These are phyloP conservation scores for Palythoa caribaeorum DNA, from an alignment of 92 coral and sea anemone genomes.

Conservation along the genomic window DNA sequence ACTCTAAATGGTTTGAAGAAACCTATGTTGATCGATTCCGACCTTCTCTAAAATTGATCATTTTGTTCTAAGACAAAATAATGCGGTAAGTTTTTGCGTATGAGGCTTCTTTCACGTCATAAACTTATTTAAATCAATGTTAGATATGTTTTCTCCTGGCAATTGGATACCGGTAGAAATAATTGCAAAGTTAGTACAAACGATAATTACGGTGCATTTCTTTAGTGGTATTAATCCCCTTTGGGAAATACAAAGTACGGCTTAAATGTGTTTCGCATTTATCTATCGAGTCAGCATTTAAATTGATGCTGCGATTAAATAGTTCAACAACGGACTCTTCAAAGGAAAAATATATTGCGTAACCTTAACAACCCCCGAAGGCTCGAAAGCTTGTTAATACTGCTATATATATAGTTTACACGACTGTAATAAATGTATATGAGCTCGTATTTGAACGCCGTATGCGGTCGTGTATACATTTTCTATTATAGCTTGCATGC, in stretches of 20 bases:
- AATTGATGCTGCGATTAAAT: not conserved
- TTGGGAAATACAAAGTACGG: slow-evolving; percentile 27
- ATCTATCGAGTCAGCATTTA: slow-evolving; percentile 28
- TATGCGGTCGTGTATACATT: slow-evolving; percentile 62
- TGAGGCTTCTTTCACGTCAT: not conserved
- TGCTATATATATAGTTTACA: slow-evolving; percentile 43
- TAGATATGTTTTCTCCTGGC: slow-evolving; percentile 5
- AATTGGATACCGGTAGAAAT: slow-evolving; percentile 41
- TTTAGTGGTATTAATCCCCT: slow-evolving; percentile 23
- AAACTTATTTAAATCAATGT: not conserved
- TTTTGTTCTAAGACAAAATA: not conserved
- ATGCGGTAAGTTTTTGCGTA: not conserved
- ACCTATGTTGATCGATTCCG: slow-evolving; percentile 17
- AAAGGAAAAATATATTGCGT: not conserved
- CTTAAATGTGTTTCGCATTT: not conserved
- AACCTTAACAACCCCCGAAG: slow-evolving; percentile 21
- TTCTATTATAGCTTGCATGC: slow-evolving; percentile 64
- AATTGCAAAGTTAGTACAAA: slow-evolving; percentile 48
- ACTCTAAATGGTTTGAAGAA: not conserved
- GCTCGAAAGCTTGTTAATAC: slow-evolving; percentile 7
- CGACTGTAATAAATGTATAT: slow-evolving; percentile 61
- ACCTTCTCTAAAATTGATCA: not conserved
- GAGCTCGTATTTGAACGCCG: slow-evolving; percentile 58
- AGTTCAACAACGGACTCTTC: not conserved
- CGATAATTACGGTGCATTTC: slow-evolving; percentile 27